phyloP scores from a whole-genome alignment of 2,113 vertebrate genomes.

The Meleagris gallopavo region DNA sequence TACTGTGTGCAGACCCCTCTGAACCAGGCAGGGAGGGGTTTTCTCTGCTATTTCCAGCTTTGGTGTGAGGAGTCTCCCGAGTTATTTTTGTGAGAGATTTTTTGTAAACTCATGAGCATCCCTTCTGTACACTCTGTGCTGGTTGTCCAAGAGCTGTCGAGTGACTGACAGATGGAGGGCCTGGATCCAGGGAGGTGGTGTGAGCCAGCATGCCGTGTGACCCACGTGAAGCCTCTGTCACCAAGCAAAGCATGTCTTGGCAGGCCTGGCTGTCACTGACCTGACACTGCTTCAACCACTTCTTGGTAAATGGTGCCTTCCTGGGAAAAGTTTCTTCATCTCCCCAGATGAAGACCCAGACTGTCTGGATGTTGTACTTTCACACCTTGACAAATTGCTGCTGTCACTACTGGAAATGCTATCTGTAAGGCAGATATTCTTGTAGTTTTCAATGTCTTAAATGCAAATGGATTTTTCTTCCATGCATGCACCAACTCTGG shows the following conservation, averaged over 20 bases:
- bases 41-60: slow-evolving; percentile 68
- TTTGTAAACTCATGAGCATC: background rate
- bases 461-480: background rate
- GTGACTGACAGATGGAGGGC: slow-evolving; percentile 43
- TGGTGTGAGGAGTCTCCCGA: slow-evolving; percentile 46
- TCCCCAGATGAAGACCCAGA: background rate
- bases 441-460: background rate
- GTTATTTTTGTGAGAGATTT: slow-evolving; percentile 29
- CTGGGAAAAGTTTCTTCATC: slow-evolving; percentile 41
- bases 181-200: background rate
- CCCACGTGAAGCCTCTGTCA: slow-evolving; percentile 52
- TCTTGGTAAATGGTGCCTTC: slow-evolving; percentile 34
- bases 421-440: background rate
- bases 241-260: slow-evolving; percentile 32
- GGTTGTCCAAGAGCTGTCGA: slow-evolving; percentile 9
- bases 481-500: no score
- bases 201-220: slow-evolving; percentile 71
- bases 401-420: background rate
- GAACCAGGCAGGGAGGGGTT: slow-evolving; percentile 23
- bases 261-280: background rate
- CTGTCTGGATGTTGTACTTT: background rate
- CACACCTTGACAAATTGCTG: background rate
- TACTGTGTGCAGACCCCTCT: background rate
- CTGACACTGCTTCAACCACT: slow-evolving; percentile 28
- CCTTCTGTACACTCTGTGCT: slow-evolving; percentile 51